Percentiles rank a stretch among this genome's conserved stretches.
Evolutionary conservation across 2,113 vertebrate genomes (phyloP).

Genomic region (Cyprinus carpio): DNA sequence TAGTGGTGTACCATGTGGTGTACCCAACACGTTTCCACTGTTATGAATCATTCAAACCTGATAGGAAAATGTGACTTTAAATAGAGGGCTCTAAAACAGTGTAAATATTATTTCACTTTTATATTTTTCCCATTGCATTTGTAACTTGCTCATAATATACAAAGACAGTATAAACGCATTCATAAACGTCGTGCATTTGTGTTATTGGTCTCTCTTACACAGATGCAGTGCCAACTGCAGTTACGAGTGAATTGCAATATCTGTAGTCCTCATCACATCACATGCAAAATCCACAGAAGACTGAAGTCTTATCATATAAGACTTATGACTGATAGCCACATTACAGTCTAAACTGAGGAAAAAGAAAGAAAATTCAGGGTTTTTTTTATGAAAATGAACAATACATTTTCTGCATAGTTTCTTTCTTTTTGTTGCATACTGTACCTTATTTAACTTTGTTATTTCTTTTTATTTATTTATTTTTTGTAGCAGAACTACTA

Average conservation of each 20-base stretch:
- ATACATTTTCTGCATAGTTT: no score
- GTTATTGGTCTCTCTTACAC: neutral
- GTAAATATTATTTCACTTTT: no score
- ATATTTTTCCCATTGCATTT: neutral
- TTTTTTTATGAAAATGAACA: neutral
- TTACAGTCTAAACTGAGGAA: neutral
- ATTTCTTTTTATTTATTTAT: no score
- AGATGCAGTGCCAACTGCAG: neutral
- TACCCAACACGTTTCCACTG: neutral
- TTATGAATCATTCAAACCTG: neutral
- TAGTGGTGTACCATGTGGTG: neutral
- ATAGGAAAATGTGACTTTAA: neutral
- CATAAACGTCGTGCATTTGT: neutral
- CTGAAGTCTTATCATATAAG: neutral
- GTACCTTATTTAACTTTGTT: neutral
- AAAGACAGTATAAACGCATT: neutral
- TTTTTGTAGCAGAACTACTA: neutral
- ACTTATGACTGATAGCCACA: neutral
- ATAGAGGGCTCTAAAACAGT: neutral
- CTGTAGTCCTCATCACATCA: neutral
- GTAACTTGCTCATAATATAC: neutral
- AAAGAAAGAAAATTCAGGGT: neutral
- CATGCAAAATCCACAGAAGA: neutral
- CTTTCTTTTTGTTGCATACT: no score
- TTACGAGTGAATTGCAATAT: neutral